Percentiles rank a stretch among this genome's conserved stretches.
Conservation (phyloP, 2,113 vertebrate genomes). For the Mungos mungo region DNA sequence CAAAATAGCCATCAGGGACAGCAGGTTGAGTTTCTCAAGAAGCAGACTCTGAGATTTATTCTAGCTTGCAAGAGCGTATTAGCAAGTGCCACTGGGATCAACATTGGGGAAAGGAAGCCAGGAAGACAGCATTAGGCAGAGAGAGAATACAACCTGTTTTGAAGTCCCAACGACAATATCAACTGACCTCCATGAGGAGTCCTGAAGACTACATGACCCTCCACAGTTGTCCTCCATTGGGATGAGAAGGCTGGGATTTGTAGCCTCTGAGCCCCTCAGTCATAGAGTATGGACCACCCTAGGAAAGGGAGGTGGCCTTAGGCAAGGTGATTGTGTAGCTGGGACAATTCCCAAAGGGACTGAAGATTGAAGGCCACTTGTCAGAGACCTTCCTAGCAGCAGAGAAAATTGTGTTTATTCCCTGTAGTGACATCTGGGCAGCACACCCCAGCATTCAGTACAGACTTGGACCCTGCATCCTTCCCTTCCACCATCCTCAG, state of each 20-base stretch:
- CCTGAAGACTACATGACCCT: background rate
- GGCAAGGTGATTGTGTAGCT: background rate
- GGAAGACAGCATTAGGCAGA: background rate
- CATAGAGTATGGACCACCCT: no score
- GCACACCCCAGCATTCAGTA: fast-evolving
- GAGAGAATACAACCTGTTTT: background rate
- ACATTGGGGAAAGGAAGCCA: background rate
- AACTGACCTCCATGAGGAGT: background rate
- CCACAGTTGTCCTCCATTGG: background rate
- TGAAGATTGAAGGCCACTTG: background rate
- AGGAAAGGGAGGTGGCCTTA: background rate
- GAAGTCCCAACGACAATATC: background rate
- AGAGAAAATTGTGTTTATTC: no score
- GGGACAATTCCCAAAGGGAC: background rate
- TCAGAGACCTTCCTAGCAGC: fast-evolving
- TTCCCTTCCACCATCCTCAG: background rate
- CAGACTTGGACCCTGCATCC: background rate
- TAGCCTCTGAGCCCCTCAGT: background rate
- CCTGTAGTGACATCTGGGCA: background rate
- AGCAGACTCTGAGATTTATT: background rate
- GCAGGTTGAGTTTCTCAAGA: background rate
- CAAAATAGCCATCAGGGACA: background rate
- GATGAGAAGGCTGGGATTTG: background rate
- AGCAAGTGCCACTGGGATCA: background rate
- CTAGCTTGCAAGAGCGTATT: background rate